Percentiles rank a stretch among this genome's conserved stretches.
Evolutionary conservation across 2,888 invertebrate genomes (phyloP).

Genomic region (Lochmaea capreae): DNA sequence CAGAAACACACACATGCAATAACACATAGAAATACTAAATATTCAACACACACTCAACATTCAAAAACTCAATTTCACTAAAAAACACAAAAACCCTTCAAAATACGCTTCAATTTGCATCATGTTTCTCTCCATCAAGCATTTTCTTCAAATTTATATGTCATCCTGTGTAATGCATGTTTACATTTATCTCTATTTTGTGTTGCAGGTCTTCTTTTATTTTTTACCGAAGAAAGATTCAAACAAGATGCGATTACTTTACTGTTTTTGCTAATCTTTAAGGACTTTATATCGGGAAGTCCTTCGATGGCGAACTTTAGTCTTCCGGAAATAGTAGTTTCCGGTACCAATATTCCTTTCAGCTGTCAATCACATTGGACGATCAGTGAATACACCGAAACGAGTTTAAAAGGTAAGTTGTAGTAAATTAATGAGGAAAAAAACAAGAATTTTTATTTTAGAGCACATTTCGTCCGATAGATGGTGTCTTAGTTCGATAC

Average conservation of each 20-base stretch:
- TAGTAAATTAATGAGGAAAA: not conserved
- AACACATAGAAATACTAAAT: too few relatives aligned
- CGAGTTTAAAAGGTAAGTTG: slow-evolving; percentile 53
- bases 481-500: slow-evolving; percentile 61
- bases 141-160: too few relatives aligned
- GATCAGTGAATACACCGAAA: slow-evolving; percentile 63
- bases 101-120: too few relatives aligned
- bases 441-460: slow-evolving; percentile 26
- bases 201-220: slow-evolving; percentile 67
- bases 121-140: too few relatives aligned
- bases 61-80: too few relatives aligned
- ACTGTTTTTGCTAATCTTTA: slow-evolving; percentile 67
- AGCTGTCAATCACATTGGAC: slow-evolving; percentile 66
- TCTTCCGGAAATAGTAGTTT: slow-evolving; percentile 65
- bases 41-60: too few relatives aligned
- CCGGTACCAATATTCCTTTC: slow-evolving; percentile 67
- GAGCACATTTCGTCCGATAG: slow-evolving; percentile 54
- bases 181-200: slow-evolving; percentile 14
- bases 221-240: slow-evolving; percentile 68
- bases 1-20: too few relatives aligned
- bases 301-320: slow-evolving; percentile 63
- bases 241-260: slow-evolving; percentile 67
- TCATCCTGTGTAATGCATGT: not conserved
- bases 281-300: slow-evolving; percentile 63
- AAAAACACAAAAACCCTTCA: too few relatives aligned